Conservation (phyloP, 2,888 invertebrate genomes). For the Ecdyonurus torrentis region DNA sequence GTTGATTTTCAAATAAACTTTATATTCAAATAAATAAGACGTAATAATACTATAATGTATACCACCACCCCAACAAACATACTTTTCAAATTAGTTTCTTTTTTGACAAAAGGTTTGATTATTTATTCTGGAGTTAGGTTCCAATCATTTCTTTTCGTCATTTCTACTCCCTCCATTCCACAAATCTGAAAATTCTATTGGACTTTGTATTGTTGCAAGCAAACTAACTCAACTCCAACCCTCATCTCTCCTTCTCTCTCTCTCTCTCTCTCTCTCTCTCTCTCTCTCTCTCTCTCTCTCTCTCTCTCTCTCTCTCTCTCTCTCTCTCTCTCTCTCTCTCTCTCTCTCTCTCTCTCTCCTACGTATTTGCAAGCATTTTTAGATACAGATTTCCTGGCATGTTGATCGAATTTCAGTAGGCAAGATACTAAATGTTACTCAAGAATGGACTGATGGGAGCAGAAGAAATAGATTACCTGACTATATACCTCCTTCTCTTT, state of each 20-base stretch:
- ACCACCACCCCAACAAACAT: slow-evolving; percentile 7
- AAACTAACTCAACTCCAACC: neutral
- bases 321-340: slow-evolving; percentile 2
- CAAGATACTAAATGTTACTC: slow-evolving; percentile 9
- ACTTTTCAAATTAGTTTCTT: slow-evolving; percentile 16
- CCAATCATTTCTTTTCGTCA: neutral
- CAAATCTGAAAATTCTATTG: neutral
- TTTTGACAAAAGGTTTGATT: slow-evolving; percentile 15
- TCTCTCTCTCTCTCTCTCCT: neutral
- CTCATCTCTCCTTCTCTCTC: neutral
- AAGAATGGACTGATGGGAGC: slow-evolving; percentile 6
- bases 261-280: slow-evolving; percentile 1
- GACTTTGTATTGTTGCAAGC: slow-evolving; percentile 7
- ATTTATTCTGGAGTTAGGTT: slow-evolving; percentile 13
- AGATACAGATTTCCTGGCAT: slow-evolving; percentile 7
- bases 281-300: neutral
- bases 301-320: slow-evolving; percentile 2
- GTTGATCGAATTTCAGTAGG: slow-evolving; percentile 9
- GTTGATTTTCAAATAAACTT: too few species aligned
- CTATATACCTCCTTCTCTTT: neutral
- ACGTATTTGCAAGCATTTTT: too few species aligned
- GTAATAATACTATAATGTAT: too few species aligned
- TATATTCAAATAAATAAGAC: too few species aligned
- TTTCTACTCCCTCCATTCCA: neutral
- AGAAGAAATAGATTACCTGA: slow-evolving; percentile 4